Percentiles rank a stretch among this genome's conserved stretches.
These are phyloP conservation scores for Lithophane leautieri DNA, from an alignment of 2,888 invertebrate species.

Conservation along the genomic window DNA sequence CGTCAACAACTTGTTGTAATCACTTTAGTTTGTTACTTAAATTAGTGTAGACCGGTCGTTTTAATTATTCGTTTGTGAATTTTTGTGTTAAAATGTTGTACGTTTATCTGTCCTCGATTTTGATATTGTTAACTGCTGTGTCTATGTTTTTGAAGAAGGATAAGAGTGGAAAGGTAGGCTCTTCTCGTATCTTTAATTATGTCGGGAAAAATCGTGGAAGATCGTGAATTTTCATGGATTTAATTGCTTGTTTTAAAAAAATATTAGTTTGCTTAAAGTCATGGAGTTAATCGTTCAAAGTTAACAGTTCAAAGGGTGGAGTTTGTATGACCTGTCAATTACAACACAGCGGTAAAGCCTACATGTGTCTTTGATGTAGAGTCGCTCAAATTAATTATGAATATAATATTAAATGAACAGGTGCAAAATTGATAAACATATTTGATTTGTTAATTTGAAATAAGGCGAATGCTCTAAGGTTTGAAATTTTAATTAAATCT, in stretches of 20 bases:
- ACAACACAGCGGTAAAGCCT: not conserved
- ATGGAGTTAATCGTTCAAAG: not conserved
- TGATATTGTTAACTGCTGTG: slow-evolving; percentile 48
- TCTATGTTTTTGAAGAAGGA: slow-evolving; percentile 70
- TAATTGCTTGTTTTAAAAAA: not conserved
- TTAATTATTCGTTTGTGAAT: slow-evolving; percentile 19
- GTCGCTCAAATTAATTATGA: not conserved
- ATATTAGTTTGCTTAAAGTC: not conserved
- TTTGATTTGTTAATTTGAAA: not conserved
- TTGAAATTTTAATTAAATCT: not conserved
- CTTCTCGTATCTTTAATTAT: not conserved
- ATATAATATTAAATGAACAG: not conserved
- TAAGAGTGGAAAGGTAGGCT: slow-evolving; percentile 74
- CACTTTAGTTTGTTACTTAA: slow-evolving; percentile 66
- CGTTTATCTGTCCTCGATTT: slow-evolving; percentile 75
- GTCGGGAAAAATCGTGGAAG: not conserved
- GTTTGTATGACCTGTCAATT: slow-evolving; percentile 16
- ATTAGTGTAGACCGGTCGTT: slow-evolving; percentile 63
- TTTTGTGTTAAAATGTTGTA: slow-evolving; percentile 74
- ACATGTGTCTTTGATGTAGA: not conserved
- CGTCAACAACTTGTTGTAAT: slow-evolving; percentile 47
- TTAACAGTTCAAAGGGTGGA: slow-evolving; percentile 4
- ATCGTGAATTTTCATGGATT: not conserved
- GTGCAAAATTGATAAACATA: not conserved
- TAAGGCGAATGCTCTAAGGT: not conserved